phyloP scores from a whole-genome alignment of 2,888 invertebrate genomes.

The Aspidiotus destructor region DNA sequence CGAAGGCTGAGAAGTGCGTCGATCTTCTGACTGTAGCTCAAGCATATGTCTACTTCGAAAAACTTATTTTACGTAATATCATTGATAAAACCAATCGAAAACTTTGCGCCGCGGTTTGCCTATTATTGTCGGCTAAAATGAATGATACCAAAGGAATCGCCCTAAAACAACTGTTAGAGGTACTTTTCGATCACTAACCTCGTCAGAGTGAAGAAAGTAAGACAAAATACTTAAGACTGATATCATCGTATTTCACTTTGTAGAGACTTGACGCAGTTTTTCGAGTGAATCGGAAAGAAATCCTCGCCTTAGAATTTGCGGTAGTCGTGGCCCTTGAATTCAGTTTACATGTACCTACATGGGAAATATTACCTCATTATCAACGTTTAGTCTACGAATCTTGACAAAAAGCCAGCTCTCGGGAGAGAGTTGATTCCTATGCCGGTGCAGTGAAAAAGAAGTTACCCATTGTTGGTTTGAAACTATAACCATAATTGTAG shows the following conservation, averaged over 20 bases:
- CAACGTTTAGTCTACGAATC: slow-evolving; percentile 87
- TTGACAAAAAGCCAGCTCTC: slow-evolving; percentile 46
- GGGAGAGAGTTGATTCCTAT: too few relatives aligned
- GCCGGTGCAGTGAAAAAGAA: too few relatives aligned
- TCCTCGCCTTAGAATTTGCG: slow-evolving; percentile 85
- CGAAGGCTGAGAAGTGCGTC: slow-evolving; percentile 73
- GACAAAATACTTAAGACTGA: background rate
- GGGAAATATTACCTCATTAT: slow-evolving; percentile 89
- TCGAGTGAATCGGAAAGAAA: slow-evolving; percentile 78
- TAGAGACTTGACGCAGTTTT: slow-evolving; percentile 86
- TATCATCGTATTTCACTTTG: slow-evolving; percentile 37
- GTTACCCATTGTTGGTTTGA: too few relatives aligned
- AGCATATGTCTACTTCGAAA: slow-evolving; percentile 97
- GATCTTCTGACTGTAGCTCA: slow-evolving; percentile 90
- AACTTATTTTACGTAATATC: slow-evolving; percentile 78
- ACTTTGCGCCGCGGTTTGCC: slow-evolving; percentile 87
- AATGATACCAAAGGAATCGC: slow-evolving; percentile 91
- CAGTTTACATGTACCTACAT: slow-evolving; percentile 79
- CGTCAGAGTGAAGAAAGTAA: too few relatives aligned
- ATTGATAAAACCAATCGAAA: slow-evolving; percentile 94
- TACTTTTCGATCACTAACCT: slow-evolving; percentile 40
- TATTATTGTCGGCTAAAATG: slow-evolving; percentile 87
- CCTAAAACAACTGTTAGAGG: slow-evolving; percentile 79
- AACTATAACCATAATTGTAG: too few relatives aligned
- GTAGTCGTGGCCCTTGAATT: slow-evolving; percentile 91